Evolutionary conservation across 2,888 invertebrate species (phyloP).

Genomic region (Lycia hirtaria): DNA sequence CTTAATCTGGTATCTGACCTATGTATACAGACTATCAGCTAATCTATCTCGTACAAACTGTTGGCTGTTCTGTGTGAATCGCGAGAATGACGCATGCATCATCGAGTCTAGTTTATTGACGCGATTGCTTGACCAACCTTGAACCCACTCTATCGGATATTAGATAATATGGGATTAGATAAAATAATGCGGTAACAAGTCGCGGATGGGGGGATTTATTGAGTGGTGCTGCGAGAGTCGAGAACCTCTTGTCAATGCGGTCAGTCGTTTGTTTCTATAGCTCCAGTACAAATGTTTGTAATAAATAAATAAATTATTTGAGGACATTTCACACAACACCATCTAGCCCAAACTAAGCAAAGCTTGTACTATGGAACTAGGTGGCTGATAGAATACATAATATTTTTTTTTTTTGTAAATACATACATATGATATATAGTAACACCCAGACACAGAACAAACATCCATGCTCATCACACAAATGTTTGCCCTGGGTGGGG

Average conservation of each 20-base stretch:
- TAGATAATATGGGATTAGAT: constrained; percentile 68
- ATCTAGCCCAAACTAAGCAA: no score
- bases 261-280: not conserved
- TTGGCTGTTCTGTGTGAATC: not conserved
- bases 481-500: no score
- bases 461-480: no score
- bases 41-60: constrained; percentile 12
- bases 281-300: no score
- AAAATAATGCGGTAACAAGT: constrained; percentile 56
- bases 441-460: no score
- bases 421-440: no score
- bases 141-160: constrained; percentile 76
- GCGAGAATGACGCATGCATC: constrained; percentile 4
- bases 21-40: not conserved
- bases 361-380: no score
- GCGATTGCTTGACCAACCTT: constrained; percentile 68
- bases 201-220: constrained; percentile 43
- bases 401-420: no score
- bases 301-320: no score
- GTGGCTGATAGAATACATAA: no score
- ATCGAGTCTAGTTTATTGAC: constrained; percentile 48
- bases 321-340: no score
- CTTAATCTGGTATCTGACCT: constrained; percentile 12
- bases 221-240: constrained; percentile 20
- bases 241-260: not conserved